These are phyloP conservation scores for Oryzias sinensis DNA, from an alignment of 2,797 vertebrate genomes.

Conservation along the genomic window DNA sequence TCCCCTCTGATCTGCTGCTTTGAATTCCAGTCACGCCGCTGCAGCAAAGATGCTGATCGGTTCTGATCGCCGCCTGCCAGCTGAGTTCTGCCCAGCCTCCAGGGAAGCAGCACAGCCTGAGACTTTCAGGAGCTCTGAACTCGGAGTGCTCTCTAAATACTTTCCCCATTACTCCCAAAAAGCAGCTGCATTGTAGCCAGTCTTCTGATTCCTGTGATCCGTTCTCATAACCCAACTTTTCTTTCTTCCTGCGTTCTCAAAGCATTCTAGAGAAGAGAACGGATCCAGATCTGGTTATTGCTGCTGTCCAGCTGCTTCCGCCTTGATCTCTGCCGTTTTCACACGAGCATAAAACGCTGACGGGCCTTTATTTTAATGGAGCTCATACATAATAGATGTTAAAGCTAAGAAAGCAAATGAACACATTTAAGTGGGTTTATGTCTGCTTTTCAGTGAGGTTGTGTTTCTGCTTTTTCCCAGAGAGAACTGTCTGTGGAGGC, in stretches of 20 bases:
- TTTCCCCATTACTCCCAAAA: neutral
- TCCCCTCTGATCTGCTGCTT: slow-evolving; percentile 48
- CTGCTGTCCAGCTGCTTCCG: slow-evolving; percentile 9
- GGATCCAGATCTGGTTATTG: neutral
- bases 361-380: slow-evolving; percentile 43
- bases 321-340: slow-evolving; percentile 19
- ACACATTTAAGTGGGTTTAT: slow-evolving; percentile 32
- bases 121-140: slow-evolving; percentile 30
- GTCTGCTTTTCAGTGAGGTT: slow-evolving; percentile 21
- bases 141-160: slow-evolving; percentile 5
- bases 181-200: too few relatives aligned
- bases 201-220: too few relatives aligned
- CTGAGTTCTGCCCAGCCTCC: slow-evolving; percentile 45
- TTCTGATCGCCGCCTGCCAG: slow-evolving; percentile 46
- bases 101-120: slow-evolving; percentile 32
- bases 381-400: slow-evolving; percentile 44
- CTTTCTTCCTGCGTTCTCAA: too few relatives aligned
- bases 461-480: slow-evolving; percentile 1
- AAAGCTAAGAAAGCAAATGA: slow-evolving; percentile 37
- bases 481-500: neutral
- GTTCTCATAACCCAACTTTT: too few relatives aligned
- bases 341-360: slow-evolving; percentile 35
- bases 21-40: slow-evolving; percentile 41
- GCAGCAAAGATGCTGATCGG: slow-evolving; percentile 41
- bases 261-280: too few relatives aligned